These are phyloP conservation scores for Notoglanidium macrostoma DNA, from an alignment of 2,797 vertebrate genomes.

Conservation along the genomic window DNA sequence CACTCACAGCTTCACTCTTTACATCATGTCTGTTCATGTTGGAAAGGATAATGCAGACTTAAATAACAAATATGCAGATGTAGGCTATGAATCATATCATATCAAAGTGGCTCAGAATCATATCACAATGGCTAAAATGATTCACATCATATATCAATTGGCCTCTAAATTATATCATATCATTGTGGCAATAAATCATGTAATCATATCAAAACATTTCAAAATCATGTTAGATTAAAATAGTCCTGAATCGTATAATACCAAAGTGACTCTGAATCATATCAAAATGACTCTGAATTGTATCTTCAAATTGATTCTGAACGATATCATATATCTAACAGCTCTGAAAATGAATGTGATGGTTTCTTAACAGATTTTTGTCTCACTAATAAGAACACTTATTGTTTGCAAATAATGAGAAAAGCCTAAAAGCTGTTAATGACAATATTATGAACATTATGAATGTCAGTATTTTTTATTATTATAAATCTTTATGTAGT, in stretches of 20 bases:
- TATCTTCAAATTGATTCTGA: neutral
- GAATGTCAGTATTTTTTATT: neutral
- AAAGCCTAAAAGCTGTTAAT: neutral
- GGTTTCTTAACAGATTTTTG: neutral
- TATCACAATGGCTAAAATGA: no score
- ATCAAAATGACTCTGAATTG: neutral
- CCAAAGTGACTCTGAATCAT: neutral
- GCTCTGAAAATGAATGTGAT: neutral
- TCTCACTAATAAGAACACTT: neutral
- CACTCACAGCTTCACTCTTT: neutral
- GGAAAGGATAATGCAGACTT: neutral
- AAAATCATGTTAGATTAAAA: no score
- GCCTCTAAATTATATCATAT: neutral
- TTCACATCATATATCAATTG: no score
- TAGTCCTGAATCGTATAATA: neutral
- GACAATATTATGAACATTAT: neutral
- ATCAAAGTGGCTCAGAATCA: neutral
- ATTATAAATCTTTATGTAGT: neutral
- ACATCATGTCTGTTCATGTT: neutral
- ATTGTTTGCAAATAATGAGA: neutral
- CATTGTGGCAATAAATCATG: neutral
- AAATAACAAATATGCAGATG: neutral
- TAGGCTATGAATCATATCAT: neutral
- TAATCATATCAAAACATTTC: no score
- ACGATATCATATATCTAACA: neutral